These are phyloP conservation scores for Pyrochroa serraticornis DNA, from an alignment of 2,888 invertebrate genomes.

Conservation along the genomic window DNA sequence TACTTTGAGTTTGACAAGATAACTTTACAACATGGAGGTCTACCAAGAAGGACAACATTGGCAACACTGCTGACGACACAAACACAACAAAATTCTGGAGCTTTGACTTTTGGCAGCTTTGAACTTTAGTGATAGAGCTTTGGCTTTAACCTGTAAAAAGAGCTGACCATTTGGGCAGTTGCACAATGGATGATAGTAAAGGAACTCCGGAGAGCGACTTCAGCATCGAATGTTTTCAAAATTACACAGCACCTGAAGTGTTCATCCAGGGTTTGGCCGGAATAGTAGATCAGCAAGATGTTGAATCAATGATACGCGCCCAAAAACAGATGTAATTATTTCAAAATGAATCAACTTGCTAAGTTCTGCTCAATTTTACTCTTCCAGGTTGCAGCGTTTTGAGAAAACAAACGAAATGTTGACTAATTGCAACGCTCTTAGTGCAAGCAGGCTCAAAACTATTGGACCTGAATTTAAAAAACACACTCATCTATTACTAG, in stretches of 20 bases:
- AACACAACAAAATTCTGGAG: too few species aligned
- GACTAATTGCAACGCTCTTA: conserved; percentile 94
- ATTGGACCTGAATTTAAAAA: conserved; percentile 89
- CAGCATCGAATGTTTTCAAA: conserved; percentile 88
- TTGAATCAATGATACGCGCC: conserved; percentile 85
- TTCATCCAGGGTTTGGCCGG: conserved; percentile 92
- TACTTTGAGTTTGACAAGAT: too few species aligned
- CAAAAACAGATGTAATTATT: conserved; percentile 81
- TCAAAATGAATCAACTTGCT: background rate
- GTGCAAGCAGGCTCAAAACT: conserved; percentile 82
- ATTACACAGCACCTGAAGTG: conserved; percentile 88
- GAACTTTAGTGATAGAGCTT: too few species aligned
- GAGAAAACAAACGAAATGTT: conserved; percentile 99
- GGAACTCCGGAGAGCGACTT: conserved; percentile 71
- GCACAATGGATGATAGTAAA: conserved; percentile 57
- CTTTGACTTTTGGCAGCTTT: too few species aligned
- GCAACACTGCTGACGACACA: too few species aligned
- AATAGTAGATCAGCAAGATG: conserved; percentile 89
- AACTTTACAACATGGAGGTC: too few species aligned
- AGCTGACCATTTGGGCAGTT: too few species aligned
- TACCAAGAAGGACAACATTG: too few species aligned
- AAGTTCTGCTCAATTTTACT: background rate
- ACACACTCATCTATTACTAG: conserved; percentile 83
- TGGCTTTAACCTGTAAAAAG: too few species aligned
- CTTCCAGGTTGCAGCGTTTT: conserved; percentile 86